Conservation (phyloP, 37 sponge, comb jelly and placozoan genomes). For the Theonella swinhoei region DNA sequence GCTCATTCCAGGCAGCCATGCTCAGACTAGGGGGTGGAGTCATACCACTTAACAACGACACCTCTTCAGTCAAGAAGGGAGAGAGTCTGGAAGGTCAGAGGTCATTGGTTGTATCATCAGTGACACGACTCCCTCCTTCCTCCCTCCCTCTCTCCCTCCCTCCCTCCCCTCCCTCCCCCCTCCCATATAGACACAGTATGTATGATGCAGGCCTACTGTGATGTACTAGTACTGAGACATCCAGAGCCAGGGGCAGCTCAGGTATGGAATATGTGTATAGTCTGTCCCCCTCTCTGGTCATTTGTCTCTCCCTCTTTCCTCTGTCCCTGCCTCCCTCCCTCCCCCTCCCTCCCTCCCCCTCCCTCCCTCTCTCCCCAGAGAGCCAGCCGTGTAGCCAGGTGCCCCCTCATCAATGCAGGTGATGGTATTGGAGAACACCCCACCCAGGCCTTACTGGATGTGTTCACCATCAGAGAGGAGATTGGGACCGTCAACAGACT, state of each 20-base stretch:
- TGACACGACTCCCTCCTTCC: no score
- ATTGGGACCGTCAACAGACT: slow-evolving; percentile 97
- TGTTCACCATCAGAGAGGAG: slow-evolving; percentile 98
- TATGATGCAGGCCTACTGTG: slow-evolving; percentile 94
- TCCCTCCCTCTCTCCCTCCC: no score
- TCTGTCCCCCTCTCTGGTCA: no score
- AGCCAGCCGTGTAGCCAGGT: slow-evolving; percentile 47
- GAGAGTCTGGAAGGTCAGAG: slow-evolving; percentile 89
- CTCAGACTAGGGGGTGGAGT: slow-evolving; percentile 93
- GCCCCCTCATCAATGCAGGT: slow-evolving; percentile 97
- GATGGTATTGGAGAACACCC: slow-evolving; percentile 98
- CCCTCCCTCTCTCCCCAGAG: slow-evolving; percentile 25
- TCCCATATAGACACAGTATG: slow-evolving; percentile 90
- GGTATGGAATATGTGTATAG: no score
- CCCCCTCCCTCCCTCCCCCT: slow-evolving; percentile 3
- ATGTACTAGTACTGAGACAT: slow-evolving; percentile 91
- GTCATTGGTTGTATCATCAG: no score
- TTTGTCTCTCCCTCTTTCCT: no score
- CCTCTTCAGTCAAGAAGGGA: slow-evolving; percentile 95
- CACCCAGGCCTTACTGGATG: slow-evolving; percentile 97
- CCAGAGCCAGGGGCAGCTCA: slow-evolving; percentile 87
- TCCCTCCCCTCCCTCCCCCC: no score
- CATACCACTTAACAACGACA: slow-evolving; percentile 69
- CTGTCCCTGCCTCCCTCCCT: no score
- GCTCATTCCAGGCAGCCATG: slow-evolving; percentile 96